phyloP scores from a whole-genome alignment of 2,888 invertebrate genomes.

The Megastigmus dorsalis region DNA sequence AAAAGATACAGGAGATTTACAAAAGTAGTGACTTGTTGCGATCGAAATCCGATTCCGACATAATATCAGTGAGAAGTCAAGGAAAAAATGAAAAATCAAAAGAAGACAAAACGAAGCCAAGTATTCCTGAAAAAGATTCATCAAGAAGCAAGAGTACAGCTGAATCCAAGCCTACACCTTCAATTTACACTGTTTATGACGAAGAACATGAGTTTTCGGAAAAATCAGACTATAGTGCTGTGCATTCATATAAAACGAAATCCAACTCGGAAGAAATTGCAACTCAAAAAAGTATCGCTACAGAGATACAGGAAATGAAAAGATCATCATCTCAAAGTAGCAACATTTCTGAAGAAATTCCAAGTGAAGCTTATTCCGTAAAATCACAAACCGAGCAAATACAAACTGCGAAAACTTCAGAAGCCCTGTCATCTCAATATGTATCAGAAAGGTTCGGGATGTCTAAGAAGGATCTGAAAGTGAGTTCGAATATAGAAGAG shows the following conservation, averaged over 20 bases:
- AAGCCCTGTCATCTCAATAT: constrained; percentile 7
- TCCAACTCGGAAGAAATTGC: constrained; percentile 56
- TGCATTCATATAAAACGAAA: constrained; percentile 46
- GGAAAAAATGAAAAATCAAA: constrained; percentile 45
- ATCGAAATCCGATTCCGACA: constrained; percentile 70
- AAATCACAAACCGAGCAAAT: constrained; percentile 49
- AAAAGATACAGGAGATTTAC: constrained; percentile 70
- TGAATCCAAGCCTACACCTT: constrained; percentile 19
- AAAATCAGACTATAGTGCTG: constrained; percentile 39
- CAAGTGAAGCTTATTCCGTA: constrained; percentile 55
- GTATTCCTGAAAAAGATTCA: constrained; percentile 5
- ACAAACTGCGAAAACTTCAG: constrained; percentile 26
- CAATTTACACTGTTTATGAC: constrained; percentile 29
- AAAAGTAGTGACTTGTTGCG: constrained; percentile 67
- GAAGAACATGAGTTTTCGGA: constrained; percentile 47
- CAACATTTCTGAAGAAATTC: constrained; percentile 58
- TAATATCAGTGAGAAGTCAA: constrained; percentile 57
- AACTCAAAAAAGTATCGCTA: constrained; percentile 52
- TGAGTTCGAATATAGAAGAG: constrained; percentile 31
- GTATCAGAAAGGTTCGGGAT: constrained; percentile 27
- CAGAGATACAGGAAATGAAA: constrained; percentile 51
- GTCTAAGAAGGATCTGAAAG: constrained; percentile 14
- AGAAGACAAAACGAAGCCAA: constrained; percentile 27
- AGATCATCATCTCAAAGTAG: constrained; percentile 55
- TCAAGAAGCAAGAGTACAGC: neutral